A percentile compares a stretch with the other conserved stretches of the same genome.
Evolutionary conservation across 1,140 invertebrate species (phyloP).

Genomic region (Drosophila lowei): DNA sequence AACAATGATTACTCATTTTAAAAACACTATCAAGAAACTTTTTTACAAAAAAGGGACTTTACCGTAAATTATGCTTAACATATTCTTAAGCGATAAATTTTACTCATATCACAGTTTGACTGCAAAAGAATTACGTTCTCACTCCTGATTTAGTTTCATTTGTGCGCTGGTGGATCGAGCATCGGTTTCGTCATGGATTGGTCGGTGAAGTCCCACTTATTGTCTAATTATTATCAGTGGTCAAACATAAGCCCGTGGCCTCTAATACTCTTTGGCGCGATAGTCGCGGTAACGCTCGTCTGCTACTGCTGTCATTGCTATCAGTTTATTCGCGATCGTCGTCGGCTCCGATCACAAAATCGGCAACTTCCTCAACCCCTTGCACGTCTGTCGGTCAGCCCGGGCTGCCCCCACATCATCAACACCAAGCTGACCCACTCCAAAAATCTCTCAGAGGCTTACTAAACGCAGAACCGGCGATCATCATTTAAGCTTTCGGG

Average conservation of each 20-base stretch:
- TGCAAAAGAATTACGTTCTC: background rate
- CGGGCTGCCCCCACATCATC: conserved; percentile 4
- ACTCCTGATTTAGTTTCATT: conserved; percentile 21
- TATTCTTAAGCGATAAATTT: conserved; percentile 8
- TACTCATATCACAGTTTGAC: background rate
- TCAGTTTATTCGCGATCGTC: conserved; percentile 29
- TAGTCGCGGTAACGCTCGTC: conserved; percentile 4
- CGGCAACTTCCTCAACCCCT: background rate
- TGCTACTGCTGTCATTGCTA: conserved; percentile 22
- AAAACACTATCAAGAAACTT: too few species aligned
- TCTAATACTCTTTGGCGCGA: conserved; percentile 10
- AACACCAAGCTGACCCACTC: conserved; percentile 16
- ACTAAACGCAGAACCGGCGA: background rate
- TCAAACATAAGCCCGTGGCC: background rate
- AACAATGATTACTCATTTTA: too few species aligned
- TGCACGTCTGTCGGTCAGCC: conserved; percentile 16
- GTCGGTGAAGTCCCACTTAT: background rate
- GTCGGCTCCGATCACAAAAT: conserved; percentile 7
- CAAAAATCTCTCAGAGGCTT: conserved; percentile 3
- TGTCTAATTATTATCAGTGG: background rate
- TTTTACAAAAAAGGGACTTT: too few species aligned
- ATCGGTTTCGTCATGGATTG: conserved; percentile 24
- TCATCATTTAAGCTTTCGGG: too few species aligned
- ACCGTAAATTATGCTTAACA: too few species aligned
- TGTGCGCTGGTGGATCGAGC: background rate